Conservation (phyloP, 2,888 invertebrate species). For the Nymphalis polychloros region DNA sequence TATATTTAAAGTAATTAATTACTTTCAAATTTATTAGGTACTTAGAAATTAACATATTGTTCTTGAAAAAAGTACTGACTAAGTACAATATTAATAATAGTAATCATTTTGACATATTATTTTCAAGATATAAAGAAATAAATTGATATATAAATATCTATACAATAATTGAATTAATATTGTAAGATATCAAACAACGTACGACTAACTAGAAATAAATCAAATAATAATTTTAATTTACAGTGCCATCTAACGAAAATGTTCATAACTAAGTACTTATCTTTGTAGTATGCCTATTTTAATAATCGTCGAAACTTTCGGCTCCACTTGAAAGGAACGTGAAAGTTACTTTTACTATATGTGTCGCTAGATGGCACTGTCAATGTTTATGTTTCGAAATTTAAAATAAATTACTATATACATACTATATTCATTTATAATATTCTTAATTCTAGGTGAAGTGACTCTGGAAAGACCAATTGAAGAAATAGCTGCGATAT, state of each 20-base stretch:
- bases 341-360: background rate
- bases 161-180: too few relatives aligned
- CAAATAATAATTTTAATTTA: background rate
- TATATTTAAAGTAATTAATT: too few relatives aligned
- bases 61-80: too few relatives aligned
- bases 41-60: too few relatives aligned
- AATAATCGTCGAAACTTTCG: background rate
- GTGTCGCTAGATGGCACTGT: background rate
- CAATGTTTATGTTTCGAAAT: background rate
- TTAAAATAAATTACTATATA: too few relatives aligned
- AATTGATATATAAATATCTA: too few relatives aligned
- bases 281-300: background rate
- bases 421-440: background rate
- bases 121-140: too few relatives aligned
- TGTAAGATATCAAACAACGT: background rate
- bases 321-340: background rate
- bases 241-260: slow-evolving; percentile 2
- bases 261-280: background rate
- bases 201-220: background rate
- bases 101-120: too few relatives aligned
- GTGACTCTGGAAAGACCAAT: slow-evolving; percentile 84
- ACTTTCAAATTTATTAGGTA: too few relatives aligned
- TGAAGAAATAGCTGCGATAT: slow-evolving; percentile 89
- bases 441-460: slow-evolving; percentile 60
- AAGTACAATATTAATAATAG: too few relatives aligned